Conservation (phyloP, 2,888 invertebrate species). For the Zele albiditarsus region DNA sequence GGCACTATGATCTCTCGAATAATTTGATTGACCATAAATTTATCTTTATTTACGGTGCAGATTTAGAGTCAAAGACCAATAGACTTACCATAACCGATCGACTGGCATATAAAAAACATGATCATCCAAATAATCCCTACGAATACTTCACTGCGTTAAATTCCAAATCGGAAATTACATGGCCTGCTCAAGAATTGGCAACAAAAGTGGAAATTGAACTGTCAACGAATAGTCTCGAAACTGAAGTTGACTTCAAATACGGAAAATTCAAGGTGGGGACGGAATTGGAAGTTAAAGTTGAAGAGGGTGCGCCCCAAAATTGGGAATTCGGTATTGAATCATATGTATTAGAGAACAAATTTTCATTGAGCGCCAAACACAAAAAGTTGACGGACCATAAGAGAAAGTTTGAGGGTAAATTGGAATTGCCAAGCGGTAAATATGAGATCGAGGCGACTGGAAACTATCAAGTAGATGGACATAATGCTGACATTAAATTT, state of each 20-base stretch:
- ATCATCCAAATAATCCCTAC: slow-evolving; percentile 28
- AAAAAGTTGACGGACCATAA: slow-evolving; percentile 76
- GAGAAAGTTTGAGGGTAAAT: slow-evolving; percentile 77
- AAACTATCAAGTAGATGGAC: slow-evolving; percentile 74
- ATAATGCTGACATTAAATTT: slow-evolving; percentile 72
- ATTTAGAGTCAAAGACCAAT: slow-evolving; percentile 76
- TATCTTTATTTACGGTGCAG: slow-evolving; percentile 78
- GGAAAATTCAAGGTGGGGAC: slow-evolving; percentile 76
- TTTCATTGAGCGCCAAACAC: slow-evolving; percentile 76
- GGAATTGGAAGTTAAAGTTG: slow-evolving; percentile 72
- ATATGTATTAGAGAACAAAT: slow-evolving; percentile 73
- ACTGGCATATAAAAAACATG: slow-evolving; percentile 52
- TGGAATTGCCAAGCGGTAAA: slow-evolving; percentile 77
- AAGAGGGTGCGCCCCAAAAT: slow-evolving; percentile 73
- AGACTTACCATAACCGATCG: slow-evolving; percentile 72
- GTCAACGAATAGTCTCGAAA: slow-evolving; percentile 75
- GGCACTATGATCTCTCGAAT: slow-evolving; percentile 73
- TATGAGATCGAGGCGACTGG: slow-evolving; percentile 78
- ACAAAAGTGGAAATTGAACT: slow-evolving; percentile 76
- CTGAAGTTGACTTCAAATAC: slow-evolving; percentile 77
- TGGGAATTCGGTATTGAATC: slow-evolving; percentile 76
- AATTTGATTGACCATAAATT: slow-evolving; percentile 73
- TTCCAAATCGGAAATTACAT: slow-evolving; percentile 59
- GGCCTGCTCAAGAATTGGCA: slow-evolving; percentile 57
- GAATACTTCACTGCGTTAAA: slow-evolving; percentile 34